Conservation (phyloP, 2,113 vertebrate genomes). For the Caranx ignobilis region DNA sequence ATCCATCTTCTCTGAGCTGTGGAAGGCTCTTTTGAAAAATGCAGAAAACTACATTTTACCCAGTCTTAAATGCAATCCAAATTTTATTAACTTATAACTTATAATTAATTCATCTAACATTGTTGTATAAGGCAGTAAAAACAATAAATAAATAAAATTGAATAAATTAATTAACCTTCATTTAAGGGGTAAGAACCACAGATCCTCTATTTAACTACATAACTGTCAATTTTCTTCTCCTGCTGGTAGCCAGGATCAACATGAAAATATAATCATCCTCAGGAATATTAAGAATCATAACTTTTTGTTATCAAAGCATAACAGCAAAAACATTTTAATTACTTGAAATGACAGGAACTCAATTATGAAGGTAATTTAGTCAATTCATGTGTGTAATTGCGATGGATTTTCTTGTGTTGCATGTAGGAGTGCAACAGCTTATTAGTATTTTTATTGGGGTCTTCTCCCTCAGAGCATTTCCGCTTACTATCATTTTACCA, state of each 20-base stretch:
- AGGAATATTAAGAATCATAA: not conserved
- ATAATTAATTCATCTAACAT: not conserved
- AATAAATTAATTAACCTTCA: not conserved
- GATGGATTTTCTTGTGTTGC: not conserved
- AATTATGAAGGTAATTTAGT: not conserved
- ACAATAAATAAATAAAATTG: not conserved
- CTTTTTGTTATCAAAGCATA: not conserved
- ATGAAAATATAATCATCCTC: not conserved
- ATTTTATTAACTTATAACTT: not conserved
- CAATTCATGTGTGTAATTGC: not conserved
- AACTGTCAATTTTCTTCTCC: not conserved
- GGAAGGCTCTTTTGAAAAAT: not conserved
- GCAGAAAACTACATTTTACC: not conserved
- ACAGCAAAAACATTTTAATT: not conserved
- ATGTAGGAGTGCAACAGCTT: not conserved
- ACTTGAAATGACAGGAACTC: not conserved
- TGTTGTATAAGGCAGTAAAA: not conserved
- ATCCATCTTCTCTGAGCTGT: fast-evolving
- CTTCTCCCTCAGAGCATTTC: not conserved
- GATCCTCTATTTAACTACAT: not conserved
- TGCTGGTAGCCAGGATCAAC: not conserved
- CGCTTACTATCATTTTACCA: not conserved
- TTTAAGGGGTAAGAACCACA: not conserved
- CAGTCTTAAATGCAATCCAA: not conserved
- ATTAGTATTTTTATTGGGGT: not conserved